A percentile compares a stretch with the other conserved stretches of the same genome.
phyloP scores from a whole-genome alignment of 2,113 vertebrate genomes.

The Dissostichus mawsoni region DNA sequence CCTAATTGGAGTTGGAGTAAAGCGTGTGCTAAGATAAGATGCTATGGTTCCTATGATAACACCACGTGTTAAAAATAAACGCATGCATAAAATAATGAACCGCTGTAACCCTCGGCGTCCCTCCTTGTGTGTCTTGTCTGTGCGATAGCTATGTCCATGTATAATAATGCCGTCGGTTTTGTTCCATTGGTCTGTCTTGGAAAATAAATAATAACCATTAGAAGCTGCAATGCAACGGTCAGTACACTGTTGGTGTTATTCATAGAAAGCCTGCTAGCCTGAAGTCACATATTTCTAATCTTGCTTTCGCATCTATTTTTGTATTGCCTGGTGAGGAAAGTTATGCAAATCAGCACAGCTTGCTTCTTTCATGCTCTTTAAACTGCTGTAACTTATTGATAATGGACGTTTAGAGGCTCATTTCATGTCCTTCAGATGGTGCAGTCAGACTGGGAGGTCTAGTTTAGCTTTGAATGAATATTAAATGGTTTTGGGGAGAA shows the following conservation, averaged over 20 bases:
- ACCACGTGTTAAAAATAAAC: too few species aligned
- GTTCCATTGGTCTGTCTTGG: too few species aligned
- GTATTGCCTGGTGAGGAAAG: neutral
- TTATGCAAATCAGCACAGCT: constrained; percentile 12
- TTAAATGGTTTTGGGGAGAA: neutral
- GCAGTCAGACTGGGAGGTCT: neutral
- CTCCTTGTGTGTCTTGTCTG: too few species aligned
- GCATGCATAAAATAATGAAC: too few species aligned
- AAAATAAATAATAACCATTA: neutral
- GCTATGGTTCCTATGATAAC: too few species aligned
- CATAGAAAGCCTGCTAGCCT: neutral
- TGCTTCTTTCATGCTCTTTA: neutral
- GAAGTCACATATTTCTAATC: neutral
- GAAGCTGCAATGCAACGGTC: neutral
- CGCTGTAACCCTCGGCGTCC: too few species aligned
- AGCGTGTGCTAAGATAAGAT: too few species aligned
- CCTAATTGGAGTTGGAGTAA: too few species aligned
- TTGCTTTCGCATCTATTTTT: neutral
- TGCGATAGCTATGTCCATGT: too few species aligned
- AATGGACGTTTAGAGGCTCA: neutral
- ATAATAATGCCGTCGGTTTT: too few species aligned
- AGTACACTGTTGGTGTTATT: neutral
- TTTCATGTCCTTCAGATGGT: neutral
- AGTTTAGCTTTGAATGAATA: neutral
- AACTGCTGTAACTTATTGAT: neutral